Conservation (phyloP, 2,888 invertebrate species). For the Pristionchus mayeri region DNA sequence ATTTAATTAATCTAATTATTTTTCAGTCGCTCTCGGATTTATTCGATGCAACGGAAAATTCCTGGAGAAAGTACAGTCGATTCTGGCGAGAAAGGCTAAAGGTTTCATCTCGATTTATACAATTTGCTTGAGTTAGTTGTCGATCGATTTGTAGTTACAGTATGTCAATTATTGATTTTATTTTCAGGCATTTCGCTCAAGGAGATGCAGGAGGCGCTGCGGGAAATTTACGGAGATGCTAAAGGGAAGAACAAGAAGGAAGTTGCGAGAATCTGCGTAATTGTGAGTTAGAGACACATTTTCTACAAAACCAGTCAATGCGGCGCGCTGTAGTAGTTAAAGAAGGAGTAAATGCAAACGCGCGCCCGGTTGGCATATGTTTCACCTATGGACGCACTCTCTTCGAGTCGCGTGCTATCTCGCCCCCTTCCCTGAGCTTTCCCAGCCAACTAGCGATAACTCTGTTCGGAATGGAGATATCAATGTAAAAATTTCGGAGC, state of each 20-base stretch:
- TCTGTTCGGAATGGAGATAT: too few species aligned
- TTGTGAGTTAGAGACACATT: slow-evolving; percentile 36
- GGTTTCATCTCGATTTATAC: too few species aligned
- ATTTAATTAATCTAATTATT: background rate
- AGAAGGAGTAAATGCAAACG: too few species aligned
- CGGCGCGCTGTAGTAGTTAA: too few species aligned
- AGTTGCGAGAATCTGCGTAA: slow-evolving; percentile 49
- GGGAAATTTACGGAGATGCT: slow-evolving; percentile 59
- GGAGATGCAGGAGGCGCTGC: slow-evolving; percentile 55
- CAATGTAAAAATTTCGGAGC: too few species aligned
- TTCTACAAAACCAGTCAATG: background rate
- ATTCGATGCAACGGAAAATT: slow-evolving; percentile 65
- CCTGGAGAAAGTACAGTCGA: slow-evolving; percentile 54
- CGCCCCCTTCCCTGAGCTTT: too few species aligned
- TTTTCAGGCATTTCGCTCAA: slow-evolving; percentile 49
- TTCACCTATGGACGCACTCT: too few species aligned
- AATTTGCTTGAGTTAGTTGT: too few species aligned
- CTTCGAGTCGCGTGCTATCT: too few species aligned
- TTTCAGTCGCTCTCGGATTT: slow-evolving; percentile 69
- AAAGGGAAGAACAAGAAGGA: slow-evolving; percentile 40
- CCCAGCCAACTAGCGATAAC: too few species aligned
- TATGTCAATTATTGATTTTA: background rate
- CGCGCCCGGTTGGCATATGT: too few species aligned
- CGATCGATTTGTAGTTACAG: background rate
- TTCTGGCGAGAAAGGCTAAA: background rate